Evolutionary conservation across 2,797 vertebrate species (phyloP), one percentile per base, ranked within the genome.

Genomic region (Microctenopoma stevenorrisi): DNA sequence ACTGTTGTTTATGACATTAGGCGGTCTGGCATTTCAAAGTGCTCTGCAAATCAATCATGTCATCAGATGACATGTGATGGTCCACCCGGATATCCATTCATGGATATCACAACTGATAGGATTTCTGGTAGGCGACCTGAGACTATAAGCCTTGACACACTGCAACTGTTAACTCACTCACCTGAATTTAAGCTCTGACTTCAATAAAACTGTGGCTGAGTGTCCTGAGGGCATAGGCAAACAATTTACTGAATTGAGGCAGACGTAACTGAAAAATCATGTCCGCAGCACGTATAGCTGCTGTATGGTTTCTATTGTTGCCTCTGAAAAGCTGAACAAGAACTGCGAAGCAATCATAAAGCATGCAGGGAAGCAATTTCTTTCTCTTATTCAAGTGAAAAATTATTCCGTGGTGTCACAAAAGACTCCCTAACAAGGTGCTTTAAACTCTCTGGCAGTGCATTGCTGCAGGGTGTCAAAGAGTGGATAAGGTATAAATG

Each of bases 321-420:
- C 81, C 68, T 78, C 55, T 87, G 74, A 90, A 91, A 90, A 84
- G 84, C 81, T 57, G 76, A 89, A 86, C 78, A 81, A 79, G 83
- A 92, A 88, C 81, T 86, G 84, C 72, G 80, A 86, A 76, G 91
- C 88, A 91, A 90, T 92, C 91, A 91, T 82, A 90, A 90, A 90
- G 87, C 86, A 83, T 76, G 86, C 84, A 84, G 87, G 87, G 89
- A 91, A 92, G 92, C 91, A 91, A 92, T 93, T 93, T 93, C 87
- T 91, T 88, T 91, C 89, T 93, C 88, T 91, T 92, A 92, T 92
- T 93, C 88, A 90, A 92, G 91, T 92, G 90, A 93, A 88, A 91
- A 92, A 91, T 91, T 80, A 91, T 92, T 91, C 87, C 49, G 58
- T 68, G 88, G 88, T 88, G 89, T 88, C 90, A 92, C 91, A 94